These are phyloP conservation scores for Lethenteron reissneri DNA, from an alignment of 2,113 vertebrate genomes.

Conservation along the genomic window DNA sequence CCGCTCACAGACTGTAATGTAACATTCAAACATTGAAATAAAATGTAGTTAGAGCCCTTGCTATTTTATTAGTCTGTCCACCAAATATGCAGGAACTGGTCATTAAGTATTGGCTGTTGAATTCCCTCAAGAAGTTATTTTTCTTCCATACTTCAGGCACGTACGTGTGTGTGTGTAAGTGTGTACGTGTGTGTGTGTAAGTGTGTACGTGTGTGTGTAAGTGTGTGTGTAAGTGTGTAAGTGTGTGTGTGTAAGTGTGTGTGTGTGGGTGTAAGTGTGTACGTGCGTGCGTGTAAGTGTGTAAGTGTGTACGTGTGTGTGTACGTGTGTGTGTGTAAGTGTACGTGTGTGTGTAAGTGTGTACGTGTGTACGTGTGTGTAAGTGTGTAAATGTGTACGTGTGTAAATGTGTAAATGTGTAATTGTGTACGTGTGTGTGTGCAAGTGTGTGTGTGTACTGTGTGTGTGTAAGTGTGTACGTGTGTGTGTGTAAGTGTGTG, in stretches of 20 bases:
- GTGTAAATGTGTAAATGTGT: background rate
- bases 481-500: background rate
- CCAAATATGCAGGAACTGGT: too few species aligned
- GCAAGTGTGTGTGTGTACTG: background rate
- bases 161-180: background rate
- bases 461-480: background rate
- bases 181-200: background rate
- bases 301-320: background rate
- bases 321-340: background rate
- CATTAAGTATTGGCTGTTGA: too few species aligned
- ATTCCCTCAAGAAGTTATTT: too few species aligned
- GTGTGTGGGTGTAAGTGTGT: background rate
- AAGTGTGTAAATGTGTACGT: background rate
- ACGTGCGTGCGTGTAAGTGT: background rate
- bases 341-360: background rate
- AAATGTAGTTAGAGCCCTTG: too few species aligned
- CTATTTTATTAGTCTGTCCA: too few species aligned
- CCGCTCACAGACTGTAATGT: too few species aligned
- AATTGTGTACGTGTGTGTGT: background rate
- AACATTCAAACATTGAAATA: too few species aligned
- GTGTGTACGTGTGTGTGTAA: background rate
- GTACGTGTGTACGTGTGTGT: background rate
- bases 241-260: background rate
- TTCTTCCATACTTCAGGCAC: background rate
- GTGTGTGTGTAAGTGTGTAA: background rate